Evolutionary conservation across 2,888 invertebrate genomes (phyloP).

Genomic region (Noctua janthe): DNA sequence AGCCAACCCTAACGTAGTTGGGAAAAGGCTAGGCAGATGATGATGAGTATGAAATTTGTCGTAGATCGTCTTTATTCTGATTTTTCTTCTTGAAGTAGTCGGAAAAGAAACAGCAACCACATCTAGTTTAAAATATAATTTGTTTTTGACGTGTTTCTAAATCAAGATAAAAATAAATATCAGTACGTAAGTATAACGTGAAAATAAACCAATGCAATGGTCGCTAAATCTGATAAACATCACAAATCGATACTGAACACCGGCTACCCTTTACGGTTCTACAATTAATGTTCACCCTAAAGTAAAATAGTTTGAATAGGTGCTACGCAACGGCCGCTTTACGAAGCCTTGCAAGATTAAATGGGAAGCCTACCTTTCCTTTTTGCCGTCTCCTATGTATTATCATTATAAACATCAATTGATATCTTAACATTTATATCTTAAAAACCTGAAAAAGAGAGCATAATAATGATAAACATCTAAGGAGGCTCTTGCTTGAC

Average conservation of each 20-base stretch:
- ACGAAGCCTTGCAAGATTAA: conserved; percentile 25
- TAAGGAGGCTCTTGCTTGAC: too few species aligned
- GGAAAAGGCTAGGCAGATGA: too few species aligned
- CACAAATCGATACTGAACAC: conserved; percentile 3
- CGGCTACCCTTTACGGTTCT: background rate
- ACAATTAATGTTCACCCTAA: conserved; percentile 25
- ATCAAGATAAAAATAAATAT: background rate
- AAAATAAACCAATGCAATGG: background rate
- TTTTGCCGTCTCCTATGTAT: background rate
- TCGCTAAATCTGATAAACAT: background rate
- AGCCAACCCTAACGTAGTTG: too few species aligned
- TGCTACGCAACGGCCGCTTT: background rate
- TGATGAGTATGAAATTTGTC: too few species aligned
- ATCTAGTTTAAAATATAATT: background rate
- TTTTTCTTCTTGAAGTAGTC: background rate
- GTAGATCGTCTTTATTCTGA: too few species aligned
- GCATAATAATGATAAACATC: too few species aligned
- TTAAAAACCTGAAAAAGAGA: too few species aligned
- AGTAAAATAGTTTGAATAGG: conserved; percentile 33
- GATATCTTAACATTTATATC: background rate
- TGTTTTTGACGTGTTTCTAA: background rate
- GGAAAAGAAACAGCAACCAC: background rate
- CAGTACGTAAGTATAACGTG: background rate
- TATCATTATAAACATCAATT: background rate
- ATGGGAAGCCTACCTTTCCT: background rate